Conservation (phyloP, 2,797 vertebrate species). For the Bradypodion ventrale region DNA sequence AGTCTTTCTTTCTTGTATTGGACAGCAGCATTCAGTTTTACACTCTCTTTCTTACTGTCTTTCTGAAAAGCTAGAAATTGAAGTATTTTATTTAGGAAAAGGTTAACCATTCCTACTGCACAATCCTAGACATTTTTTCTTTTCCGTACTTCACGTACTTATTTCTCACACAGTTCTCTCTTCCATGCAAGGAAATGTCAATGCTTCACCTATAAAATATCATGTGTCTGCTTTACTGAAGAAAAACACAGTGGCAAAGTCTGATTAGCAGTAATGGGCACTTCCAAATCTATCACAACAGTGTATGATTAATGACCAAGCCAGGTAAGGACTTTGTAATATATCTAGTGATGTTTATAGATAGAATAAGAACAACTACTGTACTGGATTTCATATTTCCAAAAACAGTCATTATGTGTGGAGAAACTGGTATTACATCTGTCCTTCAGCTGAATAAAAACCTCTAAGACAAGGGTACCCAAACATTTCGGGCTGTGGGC, state of each 20-base stretch:
- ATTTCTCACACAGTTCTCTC: neutral
- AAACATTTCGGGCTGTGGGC: too few relatives aligned
- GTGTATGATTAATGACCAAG: neutral
- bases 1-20: neutral
- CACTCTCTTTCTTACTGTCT: neutral
- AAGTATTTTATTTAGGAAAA: neutral
- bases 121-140: neutral
- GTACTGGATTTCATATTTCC: too few relatives aligned
- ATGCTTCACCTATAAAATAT: neutral
- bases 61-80: neutral
- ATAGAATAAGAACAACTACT: neutral
- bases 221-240: neutral
- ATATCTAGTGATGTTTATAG: neutral
- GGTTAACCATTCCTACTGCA: neutral
- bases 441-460: neutral
- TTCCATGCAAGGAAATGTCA: too few relatives aligned
- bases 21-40: neutral
- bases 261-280: neutral
- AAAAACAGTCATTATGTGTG: too few relatives aligned
- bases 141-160: neutral
- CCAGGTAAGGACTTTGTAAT: neutral
- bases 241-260: neutral
- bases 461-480: neutral
- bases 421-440: neutral
- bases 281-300: neutral